phyloP scores from a whole-genome alignment of 2,888 invertebrate species.

The Phania funesta region DNA sequence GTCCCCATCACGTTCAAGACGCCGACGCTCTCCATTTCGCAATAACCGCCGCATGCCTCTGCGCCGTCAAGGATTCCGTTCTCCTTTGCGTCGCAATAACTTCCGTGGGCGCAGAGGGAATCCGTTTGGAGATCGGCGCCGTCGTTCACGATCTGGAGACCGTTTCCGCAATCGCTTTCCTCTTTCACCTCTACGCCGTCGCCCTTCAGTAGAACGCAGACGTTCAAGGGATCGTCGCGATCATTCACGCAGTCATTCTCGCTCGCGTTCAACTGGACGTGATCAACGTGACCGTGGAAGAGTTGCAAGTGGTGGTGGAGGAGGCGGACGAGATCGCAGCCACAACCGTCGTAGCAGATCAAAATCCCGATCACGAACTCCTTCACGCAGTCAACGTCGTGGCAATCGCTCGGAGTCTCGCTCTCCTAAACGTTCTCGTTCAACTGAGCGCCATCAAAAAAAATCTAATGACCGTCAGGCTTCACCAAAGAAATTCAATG shows the following conservation, averaged over 20 bases:
- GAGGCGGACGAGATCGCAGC: conserved; percentile 69
- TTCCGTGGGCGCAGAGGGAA: conserved; percentile 74
- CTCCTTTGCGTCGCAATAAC: conserved; percentile 73
- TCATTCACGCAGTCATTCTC: conserved; percentile 67
- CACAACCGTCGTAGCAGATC: conserved; percentile 68
- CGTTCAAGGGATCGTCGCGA: conserved; percentile 70
- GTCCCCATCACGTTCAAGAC: conserved; percentile 70
- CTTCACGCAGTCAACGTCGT: conserved; percentile 61
- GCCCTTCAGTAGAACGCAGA: conserved; percentile 71
- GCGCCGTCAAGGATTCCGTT: conserved; percentile 73
- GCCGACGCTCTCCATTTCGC: conserved; percentile 72
- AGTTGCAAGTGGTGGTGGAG: conserved; percentile 29
- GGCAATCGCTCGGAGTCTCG: conserved; percentile 70
- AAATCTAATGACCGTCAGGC: conserved; percentile 63
- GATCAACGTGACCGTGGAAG: conserved; percentile 69
- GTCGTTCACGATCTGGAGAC: conserved; percentile 75
- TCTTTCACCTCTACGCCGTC: conserved; percentile 75
- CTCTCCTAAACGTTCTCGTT: conserved; percentile 68
- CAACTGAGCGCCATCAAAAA: conserved; percentile 51
- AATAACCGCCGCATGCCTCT: conserved; percentile 73
- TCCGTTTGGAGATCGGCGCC: conserved; percentile 75
- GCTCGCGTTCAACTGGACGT: conserved; percentile 64
- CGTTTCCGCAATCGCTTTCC: conserved; percentile 76
- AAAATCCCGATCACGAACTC: conserved; percentile 66
- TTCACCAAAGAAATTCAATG: conserved; percentile 63